Base-by-base conservation (phyloP, 2,113 vertebrate species). In the Panurus biarmicus region DNA sequence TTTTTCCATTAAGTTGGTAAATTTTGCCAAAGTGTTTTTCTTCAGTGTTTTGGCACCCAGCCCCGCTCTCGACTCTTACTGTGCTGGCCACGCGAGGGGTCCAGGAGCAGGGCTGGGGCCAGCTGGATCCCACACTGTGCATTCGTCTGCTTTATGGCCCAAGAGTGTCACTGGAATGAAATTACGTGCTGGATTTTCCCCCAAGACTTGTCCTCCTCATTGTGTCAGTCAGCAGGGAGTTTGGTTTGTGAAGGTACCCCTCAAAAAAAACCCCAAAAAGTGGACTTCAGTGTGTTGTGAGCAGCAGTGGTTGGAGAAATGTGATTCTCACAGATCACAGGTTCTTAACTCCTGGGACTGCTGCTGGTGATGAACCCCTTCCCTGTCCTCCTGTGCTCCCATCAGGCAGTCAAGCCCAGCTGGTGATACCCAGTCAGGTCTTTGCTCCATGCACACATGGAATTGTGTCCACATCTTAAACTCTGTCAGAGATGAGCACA, bases 1-100 rank as follows among this genome's bases (percentile, higher is more conserved):
- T 93, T 97, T 97, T 97, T 97, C 96, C 97, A 96, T 95, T 96
- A 95, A 89, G 83, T 69, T 91, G 94, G 95, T 95, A 33, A 61
- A 80, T 82, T 93, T 95, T 95, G 96, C 95, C 95, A 96, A 94
- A 96, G 79, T 94, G 92, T 93, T 95, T 96, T 81, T 94, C 94
- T 95, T 64, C 82, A 95, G 51, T 14, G 36, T 82, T 93, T 82
- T 96, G 96, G 94, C 89, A 14, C 44, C 33, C 1, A 0, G 79
- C 67, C 90, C 69, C 0, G 1, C 66, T 90, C 86, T 89, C 93
- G 8, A 2, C 62, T 91, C 84, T 26, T 70, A 77, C 4, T 8
- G 82, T 10, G 18, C 26, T 90, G 93, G 85, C 87, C 29, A 38
- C 16, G 56, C 0, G 8, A 94, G 81, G 81, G 95, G 93, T 90